Percentiles rank a stretch among this genome's conserved stretches.
Conservation (phyloP, 1,140 invertebrate species). For the Teleogryllus occipitalis region DNA sequence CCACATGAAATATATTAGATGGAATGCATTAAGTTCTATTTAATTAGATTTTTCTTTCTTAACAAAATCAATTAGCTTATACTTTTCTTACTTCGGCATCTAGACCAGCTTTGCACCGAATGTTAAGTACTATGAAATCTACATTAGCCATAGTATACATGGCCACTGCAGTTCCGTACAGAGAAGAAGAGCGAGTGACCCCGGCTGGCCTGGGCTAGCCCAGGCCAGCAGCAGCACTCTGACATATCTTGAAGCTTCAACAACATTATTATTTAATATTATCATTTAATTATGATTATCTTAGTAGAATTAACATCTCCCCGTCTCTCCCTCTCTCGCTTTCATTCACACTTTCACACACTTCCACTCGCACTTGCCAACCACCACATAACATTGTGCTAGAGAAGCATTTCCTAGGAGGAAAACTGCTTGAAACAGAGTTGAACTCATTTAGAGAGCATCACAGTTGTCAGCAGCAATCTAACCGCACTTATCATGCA, state of each 20-base stretch:
- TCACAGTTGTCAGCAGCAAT: slow-evolving; percentile 15
- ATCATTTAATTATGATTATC: slow-evolving; percentile 18
- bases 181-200: neutral
- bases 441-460: slow-evolving; percentile 14
- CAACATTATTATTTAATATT: slow-evolving; percentile 16
- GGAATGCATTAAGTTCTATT: slow-evolving; percentile 12
- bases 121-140: slow-evolving; percentile 9
- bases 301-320: slow-evolving; percentile 10
- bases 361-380: neutral
- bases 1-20: slow-evolving; percentile 13
- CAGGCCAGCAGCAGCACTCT: neutral
- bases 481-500: slow-evolving; percentile 12
- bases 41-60: slow-evolving; percentile 9
- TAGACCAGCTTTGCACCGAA: slow-evolving; percentile 21
- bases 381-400: slow-evolving; percentile 15
- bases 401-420: slow-evolving; percentile 9
- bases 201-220: neutral
- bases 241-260: slow-evolving; percentile 17
- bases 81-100: slow-evolving; percentile 15
- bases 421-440: neutral
- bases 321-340: slow-evolving; percentile 7
- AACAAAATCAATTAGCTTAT: slow-evolving; percentile 18
- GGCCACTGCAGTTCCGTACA: neutral
- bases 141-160: neutral
- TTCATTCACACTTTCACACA: neutral